Conservation (phyloP, 1,140 invertebrate species). For the Drosophila carrolli region DNA sequence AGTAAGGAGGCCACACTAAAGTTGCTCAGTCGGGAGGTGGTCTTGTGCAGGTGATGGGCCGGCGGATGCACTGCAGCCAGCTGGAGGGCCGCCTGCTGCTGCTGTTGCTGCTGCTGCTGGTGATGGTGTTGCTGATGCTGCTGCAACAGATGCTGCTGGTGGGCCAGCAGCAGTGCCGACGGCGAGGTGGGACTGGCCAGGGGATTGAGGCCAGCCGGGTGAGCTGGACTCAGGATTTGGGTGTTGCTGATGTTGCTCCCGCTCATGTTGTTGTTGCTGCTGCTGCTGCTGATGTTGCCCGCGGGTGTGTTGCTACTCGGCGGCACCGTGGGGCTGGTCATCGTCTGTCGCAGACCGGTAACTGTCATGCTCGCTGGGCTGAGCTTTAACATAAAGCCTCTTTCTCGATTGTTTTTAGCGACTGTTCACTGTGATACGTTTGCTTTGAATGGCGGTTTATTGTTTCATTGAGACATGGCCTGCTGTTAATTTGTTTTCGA, state of each 20-base stretch:
- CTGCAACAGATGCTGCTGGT: slow-evolving; percentile 85
- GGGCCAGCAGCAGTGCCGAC: slow-evolving; percentile 86
- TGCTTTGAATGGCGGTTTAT: slow-evolving; percentile 11
- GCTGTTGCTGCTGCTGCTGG: slow-evolving; percentile 83
- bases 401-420: slow-evolving; percentile 20
- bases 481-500: slow-evolving; percentile 73
- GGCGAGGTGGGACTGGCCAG: slow-evolving; percentile 81
- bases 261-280: slow-evolving; percentile 40
- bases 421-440: neutral
- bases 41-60: slow-evolving; percentile 83
- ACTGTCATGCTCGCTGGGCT: slow-evolving; percentile 80
- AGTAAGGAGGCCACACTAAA: slow-evolving; percentile 89
- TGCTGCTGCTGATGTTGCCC: slow-evolving; percentile 6
- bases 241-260: slow-evolving; percentile 40
- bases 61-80: slow-evolving; percentile 67
- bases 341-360: slow-evolving; percentile 83
- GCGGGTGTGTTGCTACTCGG: slow-evolving; percentile 56
- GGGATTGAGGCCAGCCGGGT: slow-evolving; percentile 45
- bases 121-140: slow-evolving; percentile 71
- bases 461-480: slow-evolving; percentile 55
- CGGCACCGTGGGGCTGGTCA: slow-evolving; percentile 85
- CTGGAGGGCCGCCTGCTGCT: slow-evolving; percentile 66
- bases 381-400: slow-evolving; percentile 78
- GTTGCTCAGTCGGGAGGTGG: slow-evolving; percentile 86
- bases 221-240: slow-evolving; percentile 29